Percentiles rank a stretch among this genome's conserved stretches.
Evolutionary conservation across 2,888 invertebrate species (phyloP).

Genomic region (Sialis lutaria): DNA sequence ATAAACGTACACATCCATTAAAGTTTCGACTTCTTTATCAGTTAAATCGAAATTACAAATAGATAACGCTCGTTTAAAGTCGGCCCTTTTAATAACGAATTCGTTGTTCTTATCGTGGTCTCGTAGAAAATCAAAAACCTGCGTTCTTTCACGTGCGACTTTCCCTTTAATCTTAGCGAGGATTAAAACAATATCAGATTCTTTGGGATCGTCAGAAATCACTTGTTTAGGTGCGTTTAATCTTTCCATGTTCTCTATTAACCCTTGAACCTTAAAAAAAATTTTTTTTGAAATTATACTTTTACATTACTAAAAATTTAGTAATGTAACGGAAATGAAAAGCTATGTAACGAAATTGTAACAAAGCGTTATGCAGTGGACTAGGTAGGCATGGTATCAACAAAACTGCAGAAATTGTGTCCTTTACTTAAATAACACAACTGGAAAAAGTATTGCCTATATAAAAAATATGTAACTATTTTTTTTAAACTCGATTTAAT

Average conservation of each 20-base stretch:
- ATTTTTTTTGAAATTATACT: no score
- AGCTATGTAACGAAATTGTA: no score
- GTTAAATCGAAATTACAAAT: slow-evolving; percentile 46
- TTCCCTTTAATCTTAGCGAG: slow-evolving; percentile 59
- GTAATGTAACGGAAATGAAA: no score
- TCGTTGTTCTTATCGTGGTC: slow-evolving; percentile 48
- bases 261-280: slow-evolving; percentile 11
- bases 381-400: no score
- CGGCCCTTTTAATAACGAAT: slow-evolving; percentile 39
- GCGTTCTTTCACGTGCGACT: slow-evolving; percentile 46
- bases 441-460: no score
- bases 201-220: slow-evolving; percentile 21
- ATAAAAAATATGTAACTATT: no score
- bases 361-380: no score
- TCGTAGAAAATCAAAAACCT: slow-evolving; percentile 45
- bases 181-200: slow-evolving; percentile 49
- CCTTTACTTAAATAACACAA: no score
- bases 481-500: no score
- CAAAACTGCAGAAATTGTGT: no score
- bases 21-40: slow-evolving; percentile 46
- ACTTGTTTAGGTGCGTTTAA: slow-evolving; percentile 20
- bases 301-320: no score
- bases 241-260: slow-evolving; percentile 15
- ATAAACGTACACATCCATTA: slow-evolving; percentile 48
- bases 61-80: slow-evolving; percentile 55